Conservation (phyloP, 2,888 invertebrate species). For the Thalpophila matura region DNA sequence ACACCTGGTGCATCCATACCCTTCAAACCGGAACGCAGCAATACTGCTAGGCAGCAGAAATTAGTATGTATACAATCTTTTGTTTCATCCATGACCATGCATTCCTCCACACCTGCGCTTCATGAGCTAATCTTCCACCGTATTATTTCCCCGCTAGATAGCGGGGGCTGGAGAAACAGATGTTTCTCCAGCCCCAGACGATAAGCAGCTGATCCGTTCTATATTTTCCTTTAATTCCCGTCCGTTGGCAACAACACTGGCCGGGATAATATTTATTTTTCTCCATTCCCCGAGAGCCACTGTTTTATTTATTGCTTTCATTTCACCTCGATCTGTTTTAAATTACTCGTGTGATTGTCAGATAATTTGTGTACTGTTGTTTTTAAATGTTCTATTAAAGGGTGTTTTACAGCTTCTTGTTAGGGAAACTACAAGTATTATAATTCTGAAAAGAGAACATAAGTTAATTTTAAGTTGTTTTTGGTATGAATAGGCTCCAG, state of each 20-base stretch:
- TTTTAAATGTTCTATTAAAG: slow-evolving; percentile 53
- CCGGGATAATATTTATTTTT: slow-evolving; percentile 72
- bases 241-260: slow-evolving; percentile 59
- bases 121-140: slow-evolving; percentile 23
- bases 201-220: slow-evolving; percentile 57
- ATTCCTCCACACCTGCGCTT: slow-evolving; percentile 5
- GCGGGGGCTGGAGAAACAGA: no score
- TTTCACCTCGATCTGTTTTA: slow-evolving; percentile 78
- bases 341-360: slow-evolving; percentile 79
- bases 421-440: no score
- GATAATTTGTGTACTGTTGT: slow-evolving; percentile 73
- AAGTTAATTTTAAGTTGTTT: not conserved
- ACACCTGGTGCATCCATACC: no score
- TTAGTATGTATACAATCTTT: no score
- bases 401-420: slow-evolving; percentile 8
- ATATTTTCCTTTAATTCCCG: slow-evolving; percentile 63
- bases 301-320: slow-evolving; percentile 79
- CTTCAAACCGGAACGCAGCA: no score
- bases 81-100: not conserved
- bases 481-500: slow-evolving; percentile 5
- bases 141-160: slow-evolving; percentile 24
- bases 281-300: slow-evolving; percentile 67
- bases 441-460: no score
- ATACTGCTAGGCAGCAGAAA: no score
- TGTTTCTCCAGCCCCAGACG: slow-evolving; percentile 30